Conservation (phyloP, 2,888 invertebrate species). For the Acronicta leporina region DNA sequence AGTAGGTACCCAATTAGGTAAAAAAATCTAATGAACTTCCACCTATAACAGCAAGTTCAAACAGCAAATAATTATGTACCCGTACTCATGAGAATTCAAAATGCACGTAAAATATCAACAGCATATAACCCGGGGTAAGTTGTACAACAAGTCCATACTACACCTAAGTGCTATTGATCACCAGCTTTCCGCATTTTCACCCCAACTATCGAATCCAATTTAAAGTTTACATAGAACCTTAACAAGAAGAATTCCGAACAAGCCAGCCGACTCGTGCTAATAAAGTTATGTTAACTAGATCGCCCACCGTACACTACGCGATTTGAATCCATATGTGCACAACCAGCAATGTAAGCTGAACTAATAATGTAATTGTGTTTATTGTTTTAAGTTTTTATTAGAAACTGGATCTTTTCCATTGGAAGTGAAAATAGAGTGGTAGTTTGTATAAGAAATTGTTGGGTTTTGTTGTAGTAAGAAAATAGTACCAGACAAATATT, state of each 20-base stretch:
- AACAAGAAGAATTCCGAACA: constrained; percentile 57
- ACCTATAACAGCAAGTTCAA: too few relatives aligned
- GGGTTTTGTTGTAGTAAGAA: too few relatives aligned
- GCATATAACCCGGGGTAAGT: constrained; percentile 7
- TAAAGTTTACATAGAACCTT: constrained; percentile 56
- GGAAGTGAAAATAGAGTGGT: constrained; percentile 22
- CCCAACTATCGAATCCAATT: constrained; percentile 58
- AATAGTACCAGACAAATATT: neutral
- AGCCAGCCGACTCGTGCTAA: constrained; percentile 47
- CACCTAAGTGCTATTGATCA: constrained; percentile 51
- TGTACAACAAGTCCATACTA: constrained; percentile 27
- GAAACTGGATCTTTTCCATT: constrained; percentile 24
- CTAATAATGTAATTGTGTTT: constrained; percentile 24
- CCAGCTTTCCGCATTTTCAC: constrained; percentile 43
- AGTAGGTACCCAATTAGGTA: too few relatives aligned
- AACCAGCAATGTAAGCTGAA: constrained; percentile 34
- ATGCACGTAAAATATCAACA: neutral
- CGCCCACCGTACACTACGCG: constrained; percentile 23
- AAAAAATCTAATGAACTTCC: too few relatives aligned
- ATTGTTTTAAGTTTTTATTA: constrained; percentile 23
- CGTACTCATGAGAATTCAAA: neutral
- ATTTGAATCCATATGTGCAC: constrained; percentile 27
- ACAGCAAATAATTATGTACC: neutral
- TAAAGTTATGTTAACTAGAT: constrained; percentile 56
- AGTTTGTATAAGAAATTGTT: constrained; percentile 7